phyloP scores from a whole-genome alignment of 35 echinoderm and acorn worm species.

The Apostichopus japonicus region DNA sequence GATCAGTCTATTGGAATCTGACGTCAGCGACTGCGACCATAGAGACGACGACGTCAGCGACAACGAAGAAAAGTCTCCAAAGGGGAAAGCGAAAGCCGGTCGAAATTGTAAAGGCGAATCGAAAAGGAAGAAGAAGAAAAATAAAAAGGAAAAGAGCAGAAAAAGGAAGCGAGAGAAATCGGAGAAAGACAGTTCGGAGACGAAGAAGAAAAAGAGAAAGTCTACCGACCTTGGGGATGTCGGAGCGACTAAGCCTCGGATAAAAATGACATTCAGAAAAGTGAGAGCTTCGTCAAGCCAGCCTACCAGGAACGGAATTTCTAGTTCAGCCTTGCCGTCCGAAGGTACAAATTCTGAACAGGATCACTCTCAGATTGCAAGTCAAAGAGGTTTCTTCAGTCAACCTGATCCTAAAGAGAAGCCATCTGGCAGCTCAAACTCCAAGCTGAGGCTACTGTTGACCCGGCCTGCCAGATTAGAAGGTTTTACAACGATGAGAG shows the following conservation, averaged over 20 bases:
- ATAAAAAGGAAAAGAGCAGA: not conserved
- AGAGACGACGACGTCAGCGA: not conserved
- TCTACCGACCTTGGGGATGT: not conserved
- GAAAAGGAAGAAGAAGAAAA: slow-evolving; percentile 5
- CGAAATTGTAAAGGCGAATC: not conserved
- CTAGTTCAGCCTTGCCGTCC: too few species aligned
- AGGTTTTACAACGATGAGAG: not conserved
- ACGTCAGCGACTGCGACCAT: not conserved
- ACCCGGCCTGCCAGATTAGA: not conserved
- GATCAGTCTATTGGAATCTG: slow-evolving; percentile 5
- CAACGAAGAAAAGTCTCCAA: not conserved
- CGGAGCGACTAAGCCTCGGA: not conserved
- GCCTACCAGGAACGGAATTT: too few species aligned
- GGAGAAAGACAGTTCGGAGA: not conserved
- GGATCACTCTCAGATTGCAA: too few species aligned
- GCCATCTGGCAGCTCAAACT: not conserved
- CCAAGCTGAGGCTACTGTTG: not conserved
- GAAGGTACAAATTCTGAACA: too few species aligned
- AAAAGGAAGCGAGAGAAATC: not conserved
- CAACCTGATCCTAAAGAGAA: not conserved
- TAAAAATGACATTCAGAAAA: slow-evolving; percentile 44
- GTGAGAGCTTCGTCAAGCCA: not conserved
- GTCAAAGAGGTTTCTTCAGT: not conserved
- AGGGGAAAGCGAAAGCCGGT: not conserved
- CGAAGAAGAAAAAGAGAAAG: not conserved